These are phyloP conservation scores for Pachliopta kotzebuea DNA, from an alignment of 2,888 invertebrate genomes.

Conservation along the genomic window DNA sequence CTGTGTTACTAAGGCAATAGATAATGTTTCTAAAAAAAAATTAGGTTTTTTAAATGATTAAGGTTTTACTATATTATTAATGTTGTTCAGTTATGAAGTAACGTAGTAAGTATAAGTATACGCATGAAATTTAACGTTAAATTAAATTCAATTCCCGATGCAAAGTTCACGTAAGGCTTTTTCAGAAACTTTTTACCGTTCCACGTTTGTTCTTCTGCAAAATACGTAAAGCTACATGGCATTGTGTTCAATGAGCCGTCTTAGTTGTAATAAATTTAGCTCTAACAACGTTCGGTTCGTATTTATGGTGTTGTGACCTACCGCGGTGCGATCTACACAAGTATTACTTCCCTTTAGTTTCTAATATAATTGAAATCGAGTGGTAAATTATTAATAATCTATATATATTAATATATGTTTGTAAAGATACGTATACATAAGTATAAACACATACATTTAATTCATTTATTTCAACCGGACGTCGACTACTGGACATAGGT, in stretches of 20 bases:
- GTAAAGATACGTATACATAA: no score
- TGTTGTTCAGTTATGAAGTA: background rate
- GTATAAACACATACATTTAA: no score
- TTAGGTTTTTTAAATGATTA: no score
- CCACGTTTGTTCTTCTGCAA: conserved; percentile 28
- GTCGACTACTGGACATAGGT: no score
- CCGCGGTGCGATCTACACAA: background rate
- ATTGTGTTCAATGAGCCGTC: conserved; percentile 41
- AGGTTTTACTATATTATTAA: background rate
- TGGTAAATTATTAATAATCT: background rate
- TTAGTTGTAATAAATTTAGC: conserved; percentile 29
- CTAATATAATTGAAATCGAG: background rate
- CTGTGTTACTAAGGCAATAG: no score
- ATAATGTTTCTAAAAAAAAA: no score
- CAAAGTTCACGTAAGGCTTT: conserved; percentile 22
- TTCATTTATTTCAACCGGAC: no score
- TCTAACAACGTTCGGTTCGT: conserved; percentile 13
- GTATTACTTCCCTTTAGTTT: background rate
- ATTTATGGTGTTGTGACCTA: conserved; percentile 21
- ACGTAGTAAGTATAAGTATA: conserved; percentile 1
- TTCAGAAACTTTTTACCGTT: conserved; percentile 26
- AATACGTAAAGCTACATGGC: conserved; percentile 35
- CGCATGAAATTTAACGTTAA: conserved; percentile 16
- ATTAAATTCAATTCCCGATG: conserved; percentile 28
- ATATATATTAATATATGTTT: background rate